These are phyloP conservation scores for Remorina albescens DNA, from an alignment of 2,797 vertebrate genomes.

Conservation along the genomic window DNA sequence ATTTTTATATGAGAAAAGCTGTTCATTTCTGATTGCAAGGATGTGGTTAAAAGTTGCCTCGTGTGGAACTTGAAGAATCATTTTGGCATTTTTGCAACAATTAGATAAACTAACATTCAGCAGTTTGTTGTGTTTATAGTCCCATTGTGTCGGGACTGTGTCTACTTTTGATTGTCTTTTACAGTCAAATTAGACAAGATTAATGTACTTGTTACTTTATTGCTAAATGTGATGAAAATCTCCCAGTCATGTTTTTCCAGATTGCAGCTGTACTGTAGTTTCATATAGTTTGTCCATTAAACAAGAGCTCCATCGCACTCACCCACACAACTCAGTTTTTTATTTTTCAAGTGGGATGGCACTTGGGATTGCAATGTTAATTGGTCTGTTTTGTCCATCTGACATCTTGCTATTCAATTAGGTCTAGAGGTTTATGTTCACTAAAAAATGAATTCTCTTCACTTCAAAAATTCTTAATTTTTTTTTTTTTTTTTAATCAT, in stretches of 20 bases:
- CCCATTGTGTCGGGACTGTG: not conserved
- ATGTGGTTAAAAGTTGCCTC: not conserved
- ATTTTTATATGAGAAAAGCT: slow-evolving; percentile 7
- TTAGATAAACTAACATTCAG: not conserved
- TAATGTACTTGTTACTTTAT: not conserved
- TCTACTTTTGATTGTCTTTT: not conserved
- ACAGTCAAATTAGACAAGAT: not conserved
- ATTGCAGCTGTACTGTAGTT: slow-evolving; percentile 4
- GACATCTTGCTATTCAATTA: too few species aligned
- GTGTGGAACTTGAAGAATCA: not conserved
- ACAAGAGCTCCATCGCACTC: slow-evolving; percentile 19
- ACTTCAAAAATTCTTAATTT: too few species aligned
- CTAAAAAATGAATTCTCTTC: slow-evolving; percentile 47
- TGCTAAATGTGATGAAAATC: not conserved
- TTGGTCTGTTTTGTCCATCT: slow-evolving; percentile 39
- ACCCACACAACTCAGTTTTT: slow-evolving; percentile 20
- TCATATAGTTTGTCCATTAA: not conserved
- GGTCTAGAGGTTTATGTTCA: slow-evolving; percentile 29
- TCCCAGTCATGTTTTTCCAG: not conserved
- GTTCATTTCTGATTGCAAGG: not conserved
- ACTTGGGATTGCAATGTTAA: slow-evolving; percentile 38
- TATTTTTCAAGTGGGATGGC: slow-evolving; percentile 38
- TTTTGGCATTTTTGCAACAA: slow-evolving; percentile 1
- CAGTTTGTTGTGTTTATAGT: not conserved
- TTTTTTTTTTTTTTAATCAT: slow-evolving; percentile 13